phyloP scores from a whole-genome alignment of 2,797 vertebrate species.

The Melanotaenia maccullochi region DNA sequence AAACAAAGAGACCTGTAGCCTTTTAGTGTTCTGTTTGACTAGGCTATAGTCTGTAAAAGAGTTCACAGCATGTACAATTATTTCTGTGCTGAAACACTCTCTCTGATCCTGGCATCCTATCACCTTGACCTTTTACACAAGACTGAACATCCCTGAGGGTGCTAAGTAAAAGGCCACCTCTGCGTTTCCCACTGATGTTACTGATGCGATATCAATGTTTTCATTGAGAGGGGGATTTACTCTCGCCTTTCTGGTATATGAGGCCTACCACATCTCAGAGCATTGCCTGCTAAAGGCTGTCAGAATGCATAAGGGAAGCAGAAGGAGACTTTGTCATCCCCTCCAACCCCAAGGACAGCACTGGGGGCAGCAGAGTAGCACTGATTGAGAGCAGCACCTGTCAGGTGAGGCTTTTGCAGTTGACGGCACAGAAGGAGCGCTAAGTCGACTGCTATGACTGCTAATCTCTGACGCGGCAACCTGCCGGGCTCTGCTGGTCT shows the following conservation, averaged over 20 bases:
- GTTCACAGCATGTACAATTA: constrained; percentile 25
- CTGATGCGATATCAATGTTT: constrained; percentile 75
- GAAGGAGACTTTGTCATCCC: constrained; percentile 42
- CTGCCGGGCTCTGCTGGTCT: constrained; percentile 66
- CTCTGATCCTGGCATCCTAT: constrained; percentile 57
- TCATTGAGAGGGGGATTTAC: constrained; percentile 59
- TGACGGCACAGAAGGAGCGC: constrained; percentile 76
- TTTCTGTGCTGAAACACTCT: constrained; percentile 28
- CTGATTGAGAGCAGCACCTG: constrained; percentile 84
- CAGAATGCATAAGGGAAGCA: constrained; percentile 36
- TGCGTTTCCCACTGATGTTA: constrained; percentile 69
- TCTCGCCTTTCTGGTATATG: constrained; percentile 38
- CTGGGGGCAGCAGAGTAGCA: constrained; percentile 53
- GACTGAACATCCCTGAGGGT: constrained; percentile 62
- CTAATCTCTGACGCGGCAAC: constrained; percentile 79
- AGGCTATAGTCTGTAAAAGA: constrained; percentile 29
- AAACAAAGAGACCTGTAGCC: constrained; percentile 2
- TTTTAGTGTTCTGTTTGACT: constrained; percentile 30
- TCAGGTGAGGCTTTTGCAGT: constrained; percentile 82
- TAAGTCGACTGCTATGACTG: constrained; percentile 77
- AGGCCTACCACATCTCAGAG: constrained; percentile 24
- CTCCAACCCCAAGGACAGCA: constrained; percentile 48
- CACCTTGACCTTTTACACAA: constrained; percentile 70
- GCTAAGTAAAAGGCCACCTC: constrained; percentile 59
- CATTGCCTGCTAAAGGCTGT: constrained; percentile 51